phyloP scores from a whole-genome alignment of 2,888 invertebrate species.

The Gasteruption jaculator region DNA sequence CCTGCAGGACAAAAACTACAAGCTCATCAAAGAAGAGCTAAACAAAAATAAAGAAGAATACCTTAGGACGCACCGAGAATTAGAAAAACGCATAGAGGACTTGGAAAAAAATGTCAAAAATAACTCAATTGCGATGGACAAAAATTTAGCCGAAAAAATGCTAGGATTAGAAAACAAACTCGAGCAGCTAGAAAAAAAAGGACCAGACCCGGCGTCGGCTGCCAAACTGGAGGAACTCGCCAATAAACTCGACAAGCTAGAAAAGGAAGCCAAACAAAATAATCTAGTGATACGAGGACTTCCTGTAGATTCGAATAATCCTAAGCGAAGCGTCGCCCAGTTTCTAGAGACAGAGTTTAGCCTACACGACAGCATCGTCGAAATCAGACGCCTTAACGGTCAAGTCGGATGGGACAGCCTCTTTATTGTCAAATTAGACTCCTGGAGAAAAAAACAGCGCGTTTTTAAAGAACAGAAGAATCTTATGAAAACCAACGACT shows the following conservation, averaged over 20 bases:
- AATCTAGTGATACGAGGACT: slow-evolving; percentile 1
- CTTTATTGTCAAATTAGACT: too few species aligned
- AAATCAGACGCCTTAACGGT: too few species aligned
- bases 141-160: slow-evolving; percentile 4
- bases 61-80: neutral
- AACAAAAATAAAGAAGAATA: slow-evolving; percentile 7
- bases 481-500: too few species aligned
- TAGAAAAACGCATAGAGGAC: neutral
- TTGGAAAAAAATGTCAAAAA: slow-evolving; percentile 1
- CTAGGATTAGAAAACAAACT: slow-evolving; percentile 2
- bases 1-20: slow-evolving; percentile 4
- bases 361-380: too few species aligned
- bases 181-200: slow-evolving; percentile 2
- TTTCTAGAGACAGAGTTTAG: slow-evolving; percentile 3
- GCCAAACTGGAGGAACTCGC: slow-evolving; percentile 4
- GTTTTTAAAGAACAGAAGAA: too few species aligned
- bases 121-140: slow-evolving; percentile 2
- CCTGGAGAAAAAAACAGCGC: too few species aligned
- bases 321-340: slow-evolving; percentile 1
- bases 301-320: neutral
- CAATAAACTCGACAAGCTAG: slow-evolving; percentile 6
- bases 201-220: slow-evolving; percentile 2
- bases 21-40: slow-evolving; percentile 3
- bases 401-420: too few species aligned
- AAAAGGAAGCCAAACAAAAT: slow-evolving; percentile 7